Evolutionary conservation across 2,113 vertebrate genomes (phyloP).

Genomic region (Lagopus muta): DNA sequence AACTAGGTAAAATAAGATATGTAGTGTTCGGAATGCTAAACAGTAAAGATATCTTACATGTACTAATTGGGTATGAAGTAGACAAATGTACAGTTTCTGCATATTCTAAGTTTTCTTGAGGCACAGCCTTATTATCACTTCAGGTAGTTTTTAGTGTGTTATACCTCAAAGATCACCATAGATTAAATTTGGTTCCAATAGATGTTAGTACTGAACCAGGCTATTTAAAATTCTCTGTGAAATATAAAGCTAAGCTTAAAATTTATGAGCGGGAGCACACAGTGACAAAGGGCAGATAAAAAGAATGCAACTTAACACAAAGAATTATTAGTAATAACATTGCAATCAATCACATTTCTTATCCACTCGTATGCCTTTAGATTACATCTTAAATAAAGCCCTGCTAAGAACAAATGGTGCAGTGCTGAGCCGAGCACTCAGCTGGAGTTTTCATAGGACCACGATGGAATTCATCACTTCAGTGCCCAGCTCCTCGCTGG

Average conservation of each 20-base stretch:
- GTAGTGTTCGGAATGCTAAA: neutral
- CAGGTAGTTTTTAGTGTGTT: neutral
- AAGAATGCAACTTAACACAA: neutral
- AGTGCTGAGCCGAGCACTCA: neutral
- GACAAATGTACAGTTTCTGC: neutral
- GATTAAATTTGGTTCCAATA: conserved; percentile 8
- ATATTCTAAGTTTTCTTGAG: neutral
- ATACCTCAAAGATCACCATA: conserved; percentile 28
- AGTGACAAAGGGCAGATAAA: neutral
- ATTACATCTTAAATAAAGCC: neutral
- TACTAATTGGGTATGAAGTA: neutral
- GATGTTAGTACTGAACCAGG: conserved; percentile 25
- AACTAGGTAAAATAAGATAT: neutral
- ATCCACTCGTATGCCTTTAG: conserved; percentile 10
- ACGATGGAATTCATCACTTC: neutral
- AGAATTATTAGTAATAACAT: conserved; percentile 13
- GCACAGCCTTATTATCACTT: neutral
- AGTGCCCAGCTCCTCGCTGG: neutral
- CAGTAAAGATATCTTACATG: neutral
- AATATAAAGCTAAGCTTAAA: conserved; percentile 31
- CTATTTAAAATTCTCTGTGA: conserved; percentile 42
- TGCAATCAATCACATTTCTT: conserved; percentile 36
- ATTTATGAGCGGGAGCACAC: conserved; percentile 6
- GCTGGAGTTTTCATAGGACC: neutral
- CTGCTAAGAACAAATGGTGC: neutral